These are phyloP conservation scores for Meandrina meandrites DNA, from an alignment of 92 coral and sea anemone species.

Conservation along the genomic window DNA sequence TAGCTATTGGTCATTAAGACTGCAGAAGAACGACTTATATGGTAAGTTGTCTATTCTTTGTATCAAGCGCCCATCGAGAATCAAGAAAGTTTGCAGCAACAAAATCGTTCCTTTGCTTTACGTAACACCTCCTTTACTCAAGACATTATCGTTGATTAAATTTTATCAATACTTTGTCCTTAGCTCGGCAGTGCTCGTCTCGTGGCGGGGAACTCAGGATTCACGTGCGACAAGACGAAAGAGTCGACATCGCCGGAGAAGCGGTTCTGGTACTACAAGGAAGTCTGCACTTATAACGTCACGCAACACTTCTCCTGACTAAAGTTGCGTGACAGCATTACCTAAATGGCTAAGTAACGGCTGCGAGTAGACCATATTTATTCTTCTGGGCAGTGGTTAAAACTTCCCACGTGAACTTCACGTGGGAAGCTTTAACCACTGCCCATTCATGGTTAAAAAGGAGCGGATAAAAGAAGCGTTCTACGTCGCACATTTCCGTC, in stretches of 20 bases:
- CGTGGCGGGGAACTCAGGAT: slow-evolving; percentile 82
- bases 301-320: not conserved
- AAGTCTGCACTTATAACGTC: slow-evolving; percentile 15
- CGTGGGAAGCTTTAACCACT: no score
- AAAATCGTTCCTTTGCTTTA: not conserved
- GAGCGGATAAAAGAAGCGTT: no score
- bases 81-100: not conserved
- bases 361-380: no score
- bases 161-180: not conserved
- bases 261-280: slow-evolving; percentile 69
- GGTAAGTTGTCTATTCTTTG: slow-evolving; percentile 30
- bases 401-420: no score
- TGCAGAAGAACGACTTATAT: slow-evolving; percentile 55
- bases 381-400: no score
- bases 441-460: no score
- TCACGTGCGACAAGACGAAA: slow-evolving; percentile 43
- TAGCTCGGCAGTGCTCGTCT: slow-evolving; percentile 82
- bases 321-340: no score
- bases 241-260: slow-evolving; percentile 73
- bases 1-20: slow-evolving; percentile 71
- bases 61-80: not conserved
- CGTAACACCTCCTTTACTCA: not conserved
- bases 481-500: no score
- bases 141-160: not conserved
- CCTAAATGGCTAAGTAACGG: no score